Evolutionary conservation across 1,140 invertebrate genomes (phyloP).

Genomic region (Hyposmocoma kahamanoa): DNA sequence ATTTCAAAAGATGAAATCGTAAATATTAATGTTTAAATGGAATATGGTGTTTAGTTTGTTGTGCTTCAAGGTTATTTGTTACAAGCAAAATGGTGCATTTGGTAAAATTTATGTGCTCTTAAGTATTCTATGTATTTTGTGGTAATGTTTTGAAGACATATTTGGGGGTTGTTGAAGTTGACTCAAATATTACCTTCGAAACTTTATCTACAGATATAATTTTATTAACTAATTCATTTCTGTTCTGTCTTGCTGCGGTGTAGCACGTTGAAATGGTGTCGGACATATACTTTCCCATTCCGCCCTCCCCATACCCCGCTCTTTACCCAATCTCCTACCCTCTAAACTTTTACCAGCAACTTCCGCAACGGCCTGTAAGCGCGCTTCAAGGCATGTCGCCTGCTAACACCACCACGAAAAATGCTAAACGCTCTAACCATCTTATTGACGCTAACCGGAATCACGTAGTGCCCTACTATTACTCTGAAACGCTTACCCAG

Average conservation of each 20-base stretch:
- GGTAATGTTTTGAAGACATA: no score
- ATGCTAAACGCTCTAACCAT: conserved; percentile 46
- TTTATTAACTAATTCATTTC: conserved; percentile 65
- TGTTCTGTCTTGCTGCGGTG: conserved; percentile 65
- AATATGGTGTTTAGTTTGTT: no score
- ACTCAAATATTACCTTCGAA: no score
- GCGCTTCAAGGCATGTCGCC: no score
- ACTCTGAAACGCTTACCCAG: conserved; percentile 57
- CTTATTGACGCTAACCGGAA: conserved; percentile 65
- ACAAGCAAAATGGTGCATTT: conserved; percentile 46
- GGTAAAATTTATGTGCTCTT: conserved; percentile 43
- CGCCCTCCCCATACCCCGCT: conserved; percentile 54
- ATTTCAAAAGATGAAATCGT: no score
- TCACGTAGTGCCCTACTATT: conserved; percentile 65
- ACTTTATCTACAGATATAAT: no score
- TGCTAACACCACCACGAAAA: conserved; percentile 33
- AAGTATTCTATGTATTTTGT: no score
- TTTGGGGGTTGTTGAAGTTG: no score
- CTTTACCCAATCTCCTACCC: conserved; percentile 65
- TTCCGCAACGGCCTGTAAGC: conserved; percentile 36
- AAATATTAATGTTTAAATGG: no score
- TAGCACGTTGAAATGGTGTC: conserved; percentile 84
- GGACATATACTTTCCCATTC: conserved; percentile 78
- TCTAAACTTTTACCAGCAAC: conserved; percentile 48
- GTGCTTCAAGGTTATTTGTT: conserved; percentile 46